A percentile compares a stretch with the other conserved stretches of the same genome.
phyloP scores from a whole-genome alignment of 1,140 invertebrate species.

The Drosophila kikkawai region DNA sequence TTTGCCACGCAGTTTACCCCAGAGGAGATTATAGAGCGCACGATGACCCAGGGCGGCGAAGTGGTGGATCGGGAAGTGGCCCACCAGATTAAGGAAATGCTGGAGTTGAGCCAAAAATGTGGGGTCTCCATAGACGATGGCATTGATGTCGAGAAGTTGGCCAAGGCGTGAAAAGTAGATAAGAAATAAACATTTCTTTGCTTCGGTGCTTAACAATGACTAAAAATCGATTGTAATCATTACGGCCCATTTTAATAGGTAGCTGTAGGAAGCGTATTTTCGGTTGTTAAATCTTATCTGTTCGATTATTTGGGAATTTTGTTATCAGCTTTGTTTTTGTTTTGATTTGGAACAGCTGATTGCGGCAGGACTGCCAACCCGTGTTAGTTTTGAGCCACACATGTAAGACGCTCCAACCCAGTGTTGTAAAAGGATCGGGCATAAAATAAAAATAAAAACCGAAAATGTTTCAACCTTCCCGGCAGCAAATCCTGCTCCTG shows the following conservation, averaged over 20 bases:
- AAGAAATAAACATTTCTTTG: constrained; percentile 4
- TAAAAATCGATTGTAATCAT: constrained; percentile 9
- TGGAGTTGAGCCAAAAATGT: constrained; percentile 49
- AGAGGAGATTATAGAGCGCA: constrained; percentile 39
- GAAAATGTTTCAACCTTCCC: constrained; percentile 70
- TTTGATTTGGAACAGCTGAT: constrained; percentile 24
- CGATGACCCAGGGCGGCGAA: constrained; percentile 56
- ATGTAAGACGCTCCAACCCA: background rate
- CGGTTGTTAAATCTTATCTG: constrained; percentile 4
- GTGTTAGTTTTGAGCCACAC: background rate
- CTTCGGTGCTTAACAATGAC: background rate
- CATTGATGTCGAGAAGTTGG: constrained; percentile 41
- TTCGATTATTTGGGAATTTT: background rate
- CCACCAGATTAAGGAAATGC: constrained; percentile 70
- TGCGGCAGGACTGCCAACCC: constrained; percentile 26
- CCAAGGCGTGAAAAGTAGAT: constrained; percentile 2
- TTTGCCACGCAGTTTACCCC: constrained; percentile 11
- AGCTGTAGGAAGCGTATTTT: background rate
- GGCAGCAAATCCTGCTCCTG: constrained; percentile 86
- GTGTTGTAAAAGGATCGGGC: background rate
- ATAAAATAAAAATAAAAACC: constrained; percentile 5
- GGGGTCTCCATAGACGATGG: constrained; percentile 65
- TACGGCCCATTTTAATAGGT: background rate
- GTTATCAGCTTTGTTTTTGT: constrained; percentile 16
- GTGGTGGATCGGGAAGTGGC: constrained; percentile 65